Percentiles rank a stretch among this genome's conserved stretches.
phyloP scores from a whole-genome alignment of 2,113 vertebrate species.

The Stigmatopora nigra region DNA sequence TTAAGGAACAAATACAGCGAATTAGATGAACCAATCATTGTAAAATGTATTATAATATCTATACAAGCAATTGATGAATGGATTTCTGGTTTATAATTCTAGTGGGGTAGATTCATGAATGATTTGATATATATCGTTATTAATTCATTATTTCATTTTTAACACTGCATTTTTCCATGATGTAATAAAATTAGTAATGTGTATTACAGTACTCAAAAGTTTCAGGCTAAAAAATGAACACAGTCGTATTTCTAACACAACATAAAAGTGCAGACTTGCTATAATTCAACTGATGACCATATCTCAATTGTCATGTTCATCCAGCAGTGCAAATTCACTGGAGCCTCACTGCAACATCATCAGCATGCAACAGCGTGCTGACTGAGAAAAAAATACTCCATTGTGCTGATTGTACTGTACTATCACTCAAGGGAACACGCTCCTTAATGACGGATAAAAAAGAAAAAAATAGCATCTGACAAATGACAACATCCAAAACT shows the following conservation, averaged over 20 bases:
- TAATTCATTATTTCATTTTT: too few relatives aligned
- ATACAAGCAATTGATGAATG: conserved; percentile 2
- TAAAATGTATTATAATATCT: not conserved
- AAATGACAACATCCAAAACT: conserved; percentile 44
- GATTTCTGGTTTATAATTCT: not conserved
- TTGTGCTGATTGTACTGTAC: conserved; percentile 59
- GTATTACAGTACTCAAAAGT: not conserved
- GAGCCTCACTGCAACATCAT: conserved; percentile 25
- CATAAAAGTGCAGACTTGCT: not conserved
- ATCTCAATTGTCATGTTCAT: conserved; percentile 12
- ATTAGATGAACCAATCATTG: not conserved
- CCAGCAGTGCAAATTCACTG: conserved; percentile 25
- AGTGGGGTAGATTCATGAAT: too few relatives aligned
- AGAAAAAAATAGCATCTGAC: conserved; percentile 55
- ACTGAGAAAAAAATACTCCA: conserved; percentile 39
- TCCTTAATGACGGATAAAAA: conserved; percentile 58
- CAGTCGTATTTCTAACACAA: not conserved
- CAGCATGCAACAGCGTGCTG: conserved; percentile 55
- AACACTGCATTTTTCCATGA: not conserved
- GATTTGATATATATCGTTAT: too few relatives aligned
- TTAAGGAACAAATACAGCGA: not conserved
- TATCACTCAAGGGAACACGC: conserved; percentile 58
- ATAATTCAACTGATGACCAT: not conserved
- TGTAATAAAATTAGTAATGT: conserved; percentile 5
- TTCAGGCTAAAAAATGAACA: conserved; percentile 4